Base-by-base conservation (phyloP, 2,888 invertebrate species). In the Sepioteuthis lessoniana region DNA sequence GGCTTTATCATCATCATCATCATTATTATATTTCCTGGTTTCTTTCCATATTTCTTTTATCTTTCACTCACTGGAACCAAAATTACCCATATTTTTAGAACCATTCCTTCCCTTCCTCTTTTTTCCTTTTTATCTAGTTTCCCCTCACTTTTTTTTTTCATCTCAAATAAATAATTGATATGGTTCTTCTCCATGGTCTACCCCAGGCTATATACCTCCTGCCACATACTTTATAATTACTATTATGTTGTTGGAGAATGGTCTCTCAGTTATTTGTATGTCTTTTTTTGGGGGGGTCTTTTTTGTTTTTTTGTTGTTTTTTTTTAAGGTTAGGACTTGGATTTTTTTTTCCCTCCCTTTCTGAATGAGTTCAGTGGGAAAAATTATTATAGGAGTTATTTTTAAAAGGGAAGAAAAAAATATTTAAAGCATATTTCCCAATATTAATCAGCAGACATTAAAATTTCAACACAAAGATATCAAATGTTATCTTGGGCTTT, bases 131-230 rank as follows among this genome's bases (percentile, higher is more conserved):
- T 7, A 42, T 42, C 42, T 42, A 42, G 42, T 42, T 42, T 42
- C 42, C 42, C 42, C 42, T 7, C 76, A 35, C n/a, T n/a, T 35
- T n/a, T 76, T 76, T 76, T 76, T 76, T 76, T 76, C 76, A 76
- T 76, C 76, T 76, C n/a, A 76, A 76, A 76, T 76, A 76, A 76
- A 76, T 76, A 76, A 76, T 76, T 76, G 76, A 76, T n/a, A 76
- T 76, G n/a, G n/a, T 76, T n/a, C n/a, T n/a, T n/a, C 76, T 35
- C n/a, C n/a, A n/a, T 76, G 76, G 76, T 35, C 76, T 76, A 76
- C 76, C 76, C n/a, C 76, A 35, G 76, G 76, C n/a, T n/a, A n/a
- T 76, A 16, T n/a, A 16, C 76, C n/a, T n/a, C 76, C 76, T n/a
- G n/a, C 76, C n/a, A n/a, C 76, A 76, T 76, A 76, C 19, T 76